Evolutionary conservation across 1,140 invertebrate species (phyloP), one percentile per base, ranked within the genome.

Genomic region (Venturia canescens): DNA sequence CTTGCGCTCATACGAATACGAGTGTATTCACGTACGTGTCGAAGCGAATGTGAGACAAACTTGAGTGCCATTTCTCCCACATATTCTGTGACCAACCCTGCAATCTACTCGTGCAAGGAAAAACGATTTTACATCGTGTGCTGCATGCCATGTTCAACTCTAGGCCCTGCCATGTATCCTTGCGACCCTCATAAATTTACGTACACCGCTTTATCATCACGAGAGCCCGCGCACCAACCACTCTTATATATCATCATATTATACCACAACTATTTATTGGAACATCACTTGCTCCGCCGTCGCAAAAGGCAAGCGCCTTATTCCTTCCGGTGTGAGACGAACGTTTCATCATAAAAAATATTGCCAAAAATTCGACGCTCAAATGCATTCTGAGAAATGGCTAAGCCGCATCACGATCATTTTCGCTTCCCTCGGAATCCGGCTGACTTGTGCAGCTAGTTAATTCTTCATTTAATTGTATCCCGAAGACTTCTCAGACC

Each of bases 111-210:
- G 29, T 66, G 27, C 63, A 66, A 27, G 63, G 29, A 70, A 70
- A 79, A 53, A 69, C 31, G 76, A 48, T 66, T 77, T 77, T 60
- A 77, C 75, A 53, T 77, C 60, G n/a, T 67, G 78, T 67, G 78
- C 38, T 70, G 31, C 27, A 23, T 50, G 63, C 67, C 78, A 69
- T 67, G 57, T 63, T 77, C 38, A 34, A 77, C 18, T 79, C n/a
- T 79, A 69, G 27, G 31, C 31, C 21, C 67, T 44, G 78, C 77
- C 67, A 60, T 57, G 53, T 76, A 31, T 76, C 57, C 44, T 63
- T 50, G 26, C 16, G 72, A 75, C 72, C 26, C 70, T 80, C 79
- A n/a, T 75, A 75, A 75, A 57, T 75, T 72, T 6, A 50, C 50
- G 34, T 27, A 26, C 18, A 48, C 15, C 70, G 18, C 70, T 72